Percentiles rank a stretch among this genome's conserved stretches.
Conservation (phyloP, 2,113 vertebrate species). For the Eidolon helvum region DNA sequence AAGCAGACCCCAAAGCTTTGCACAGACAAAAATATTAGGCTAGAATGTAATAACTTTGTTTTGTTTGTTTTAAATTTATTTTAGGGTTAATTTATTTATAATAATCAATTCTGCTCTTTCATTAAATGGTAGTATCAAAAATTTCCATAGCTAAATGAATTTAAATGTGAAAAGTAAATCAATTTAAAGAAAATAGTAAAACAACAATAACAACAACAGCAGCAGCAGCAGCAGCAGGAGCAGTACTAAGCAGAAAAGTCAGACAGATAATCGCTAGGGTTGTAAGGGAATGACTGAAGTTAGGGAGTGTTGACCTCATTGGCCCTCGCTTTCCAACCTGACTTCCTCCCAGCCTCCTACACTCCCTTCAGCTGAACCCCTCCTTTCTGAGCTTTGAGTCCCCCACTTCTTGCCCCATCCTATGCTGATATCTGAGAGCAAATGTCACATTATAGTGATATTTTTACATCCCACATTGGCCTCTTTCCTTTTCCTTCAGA, state of each 20-base stretch:
- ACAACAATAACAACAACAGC: neutral
- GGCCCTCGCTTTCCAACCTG: accelerated
- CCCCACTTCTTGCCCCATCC: neutral
- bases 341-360: neutral
- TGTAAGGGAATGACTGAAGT: neutral
- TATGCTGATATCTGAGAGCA: neutral
- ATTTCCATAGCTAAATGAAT: neutral
- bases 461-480: neutral
- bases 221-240: neutral
- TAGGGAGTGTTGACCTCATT: accelerated
- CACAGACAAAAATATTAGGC: neutral
- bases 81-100: slow-evolving; percentile 24
- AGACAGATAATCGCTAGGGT: neutral
- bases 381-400: neutral
- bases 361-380: too few relatives aligned
- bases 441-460: neutral
- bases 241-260: neutral
- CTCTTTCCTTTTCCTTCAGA: neutral
- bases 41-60: neutral
- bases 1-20: neutral
- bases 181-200: neutral
- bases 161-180: neutral
- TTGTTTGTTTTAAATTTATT: neutral
- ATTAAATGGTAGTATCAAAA: neutral
- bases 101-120: neutral